phyloP scores from a whole-genome alignment of 2,797 vertebrate genomes.

The Danio tinwini region DNA sequence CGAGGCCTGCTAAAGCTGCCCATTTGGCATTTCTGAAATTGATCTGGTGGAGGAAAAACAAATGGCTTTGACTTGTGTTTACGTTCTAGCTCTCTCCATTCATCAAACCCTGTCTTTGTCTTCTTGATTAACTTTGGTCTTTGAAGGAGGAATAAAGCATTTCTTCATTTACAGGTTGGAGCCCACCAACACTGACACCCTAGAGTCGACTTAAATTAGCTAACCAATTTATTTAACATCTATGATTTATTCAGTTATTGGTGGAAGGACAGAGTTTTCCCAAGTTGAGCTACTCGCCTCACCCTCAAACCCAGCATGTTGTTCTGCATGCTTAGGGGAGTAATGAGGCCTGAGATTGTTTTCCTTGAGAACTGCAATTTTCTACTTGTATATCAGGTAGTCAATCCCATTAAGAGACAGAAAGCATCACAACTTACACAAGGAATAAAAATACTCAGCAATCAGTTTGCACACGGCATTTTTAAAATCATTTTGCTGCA shows the following conservation, averaged over 20 bases:
- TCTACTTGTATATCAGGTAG: constrained; percentile 1
- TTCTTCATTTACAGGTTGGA: constrained; percentile 26
- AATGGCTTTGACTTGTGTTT: constrained; percentile 69
- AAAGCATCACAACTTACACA: background rate
- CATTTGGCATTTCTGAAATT: constrained; percentile 60
- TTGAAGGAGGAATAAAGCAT: constrained; percentile 50
- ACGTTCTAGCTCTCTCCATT: constrained; percentile 64
- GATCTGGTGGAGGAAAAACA: constrained; percentile 63
- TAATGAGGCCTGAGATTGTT: background rate
- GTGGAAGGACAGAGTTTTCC: background rate
- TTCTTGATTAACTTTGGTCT: constrained; percentile 73
- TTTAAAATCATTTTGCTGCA: background rate
- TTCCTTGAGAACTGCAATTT: background rate
- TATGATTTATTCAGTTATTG: constrained; percentile 1
- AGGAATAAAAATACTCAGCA: background rate
- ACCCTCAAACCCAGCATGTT: background rate
- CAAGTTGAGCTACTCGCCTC: background rate
- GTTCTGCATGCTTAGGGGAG: background rate
- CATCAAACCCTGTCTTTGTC: constrained; percentile 68
- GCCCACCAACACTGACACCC: background rate
- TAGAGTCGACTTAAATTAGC: constrained; percentile 16
- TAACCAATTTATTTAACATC: background rate
- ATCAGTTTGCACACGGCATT: background rate
- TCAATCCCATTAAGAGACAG: constrained; percentile 11
- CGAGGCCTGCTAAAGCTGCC: constrained; percentile 36